Conservation (phyloP, 2,113 vertebrate genomes). For the Perca flavescens region DNA sequence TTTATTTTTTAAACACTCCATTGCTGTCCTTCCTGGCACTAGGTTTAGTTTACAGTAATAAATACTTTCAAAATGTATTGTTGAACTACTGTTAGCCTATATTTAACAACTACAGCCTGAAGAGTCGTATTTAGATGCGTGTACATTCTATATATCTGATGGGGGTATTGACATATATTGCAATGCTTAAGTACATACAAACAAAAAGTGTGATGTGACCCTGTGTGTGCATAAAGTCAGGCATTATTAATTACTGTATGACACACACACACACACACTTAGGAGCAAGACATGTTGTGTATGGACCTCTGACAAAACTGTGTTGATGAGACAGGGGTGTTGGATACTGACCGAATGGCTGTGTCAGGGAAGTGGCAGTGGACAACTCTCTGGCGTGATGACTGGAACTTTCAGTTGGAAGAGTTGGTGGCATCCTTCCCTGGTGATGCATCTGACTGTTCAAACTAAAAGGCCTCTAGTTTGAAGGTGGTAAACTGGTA, state of each 20-base stretch:
- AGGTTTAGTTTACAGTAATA: constrained; percentile 56
- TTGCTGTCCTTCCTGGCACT: constrained; percentile 3
- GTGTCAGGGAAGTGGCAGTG: constrained; percentile 75
- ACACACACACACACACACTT: constrained; percentile 29
- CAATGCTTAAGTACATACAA: constrained; percentile 72
- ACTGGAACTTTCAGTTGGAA: constrained; percentile 37
- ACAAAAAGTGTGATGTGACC: constrained; percentile 11
- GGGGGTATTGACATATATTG: constrained; percentile 80
- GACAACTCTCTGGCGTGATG: constrained; percentile 57
- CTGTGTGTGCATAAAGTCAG: constrained; percentile 49
- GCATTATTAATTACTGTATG: constrained; percentile 14
- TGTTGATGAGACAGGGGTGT: constrained; percentile 50
- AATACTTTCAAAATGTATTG: constrained; percentile 43
- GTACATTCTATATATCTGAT: constrained; percentile 74
- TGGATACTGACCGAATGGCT: constrained; percentile 54
- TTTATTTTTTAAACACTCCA: constrained; percentile 9
- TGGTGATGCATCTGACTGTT: constrained; percentile 13
- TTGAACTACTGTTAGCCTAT: constrained; percentile 40
- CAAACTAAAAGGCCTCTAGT: constrained; percentile 45
- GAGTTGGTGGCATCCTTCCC: constrained; percentile 32
- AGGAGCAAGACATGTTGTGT: constrained; percentile 47
- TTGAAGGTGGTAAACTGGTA: not conserved
- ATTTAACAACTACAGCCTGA: constrained; percentile 44
- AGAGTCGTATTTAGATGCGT: constrained; percentile 52
- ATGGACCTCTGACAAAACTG: constrained; percentile 48